phyloP scores from a whole-genome alignment of 2,888 invertebrate species.

The Drosophila pseudotalamancana region DNA sequence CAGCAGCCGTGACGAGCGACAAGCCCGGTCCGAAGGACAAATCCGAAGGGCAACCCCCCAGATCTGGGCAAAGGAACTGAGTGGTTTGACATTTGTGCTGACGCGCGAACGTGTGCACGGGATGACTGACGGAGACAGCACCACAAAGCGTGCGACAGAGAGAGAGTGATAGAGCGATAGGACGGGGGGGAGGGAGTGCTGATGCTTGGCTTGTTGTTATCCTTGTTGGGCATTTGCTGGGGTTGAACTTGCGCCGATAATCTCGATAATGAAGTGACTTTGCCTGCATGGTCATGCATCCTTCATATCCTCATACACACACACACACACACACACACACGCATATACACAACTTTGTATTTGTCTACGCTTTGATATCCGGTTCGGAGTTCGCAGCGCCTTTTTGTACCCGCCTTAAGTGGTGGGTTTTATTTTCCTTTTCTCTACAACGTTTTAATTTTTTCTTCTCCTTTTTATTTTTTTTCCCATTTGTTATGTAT shows the following conservation, averaged over 20 bases:
- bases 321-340: conserved; percentile 11
- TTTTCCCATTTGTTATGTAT: conserved; percentile 44
- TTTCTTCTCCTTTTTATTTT: conserved; percentile 12
- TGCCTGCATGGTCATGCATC: conserved; percentile 75
- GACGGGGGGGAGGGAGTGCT: neutral
- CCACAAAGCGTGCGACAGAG: neutral
- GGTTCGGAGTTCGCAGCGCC: conserved; percentile 62
- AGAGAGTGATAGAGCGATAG: neutral
- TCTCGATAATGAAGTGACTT: conserved; percentile 81
- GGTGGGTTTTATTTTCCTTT: conserved; percentile 67
- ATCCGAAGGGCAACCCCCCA: conserved; percentile 22
- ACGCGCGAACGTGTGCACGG: conserved; percentile 80
- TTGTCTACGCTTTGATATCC: conserved; percentile 73
- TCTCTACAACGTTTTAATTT: conserved; percentile 12
- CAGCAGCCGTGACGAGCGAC: conserved; percentile 58
- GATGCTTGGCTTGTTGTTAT: conserved; percentile 45
- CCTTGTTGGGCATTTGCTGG: conserved; percentile 51
- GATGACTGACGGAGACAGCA: conserved; percentile 30
- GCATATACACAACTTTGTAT: conserved; percentile 33
- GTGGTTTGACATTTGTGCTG: conserved; percentile 81
- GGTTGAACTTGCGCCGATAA: conserved; percentile 81
- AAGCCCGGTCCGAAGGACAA: conserved; percentile 16
- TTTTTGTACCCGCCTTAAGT: conserved; percentile 68
- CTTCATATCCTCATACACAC: conserved; percentile 51
- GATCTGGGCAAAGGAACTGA: conserved; percentile 54